Evolutionary conservation across 2,113 vertebrate genomes (phyloP).

Genomic region (Crotalus helleri): DNA sequence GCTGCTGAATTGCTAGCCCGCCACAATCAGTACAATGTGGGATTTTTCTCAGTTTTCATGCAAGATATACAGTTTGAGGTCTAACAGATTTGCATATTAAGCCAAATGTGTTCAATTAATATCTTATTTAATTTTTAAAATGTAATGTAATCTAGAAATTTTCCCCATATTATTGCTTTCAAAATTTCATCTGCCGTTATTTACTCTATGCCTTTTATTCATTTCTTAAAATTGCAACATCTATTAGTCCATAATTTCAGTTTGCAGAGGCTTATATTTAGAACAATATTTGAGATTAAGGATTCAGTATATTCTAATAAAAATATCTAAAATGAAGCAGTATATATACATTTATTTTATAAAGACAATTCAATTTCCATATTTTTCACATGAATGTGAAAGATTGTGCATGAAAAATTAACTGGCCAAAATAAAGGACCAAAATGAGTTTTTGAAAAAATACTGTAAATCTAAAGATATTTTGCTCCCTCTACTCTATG

Average conservation of each 20-base stretch:
- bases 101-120: constrained; percentile 1
- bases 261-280: not conserved
- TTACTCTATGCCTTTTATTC: not conserved
- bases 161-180: not conserved
- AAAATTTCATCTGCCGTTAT: not conserved
- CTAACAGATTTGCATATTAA: constrained; percentile 24
- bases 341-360: not conserved
- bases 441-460: not conserved
- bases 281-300: not conserved
- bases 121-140: constrained; percentile 20
- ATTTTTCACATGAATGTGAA: not conserved
- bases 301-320: not conserved
- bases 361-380: not conserved
- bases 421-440: not conserved
- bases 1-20: not conserved
- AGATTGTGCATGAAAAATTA: not conserved
- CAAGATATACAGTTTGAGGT: constrained; percentile 1
- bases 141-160: constrained; percentile 26
- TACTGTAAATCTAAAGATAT: not conserved
- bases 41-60: not conserved
- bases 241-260: not conserved
- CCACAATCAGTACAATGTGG: rapidly evolving
- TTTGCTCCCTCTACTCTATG: not conserved
- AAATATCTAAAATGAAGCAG: not conserved
- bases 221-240: not conserved